These are phyloP conservation scores for Rhabdophis nuchalis DNA, from an alignment of 2,797 vertebrate species.

Conservation along the genomic window DNA sequence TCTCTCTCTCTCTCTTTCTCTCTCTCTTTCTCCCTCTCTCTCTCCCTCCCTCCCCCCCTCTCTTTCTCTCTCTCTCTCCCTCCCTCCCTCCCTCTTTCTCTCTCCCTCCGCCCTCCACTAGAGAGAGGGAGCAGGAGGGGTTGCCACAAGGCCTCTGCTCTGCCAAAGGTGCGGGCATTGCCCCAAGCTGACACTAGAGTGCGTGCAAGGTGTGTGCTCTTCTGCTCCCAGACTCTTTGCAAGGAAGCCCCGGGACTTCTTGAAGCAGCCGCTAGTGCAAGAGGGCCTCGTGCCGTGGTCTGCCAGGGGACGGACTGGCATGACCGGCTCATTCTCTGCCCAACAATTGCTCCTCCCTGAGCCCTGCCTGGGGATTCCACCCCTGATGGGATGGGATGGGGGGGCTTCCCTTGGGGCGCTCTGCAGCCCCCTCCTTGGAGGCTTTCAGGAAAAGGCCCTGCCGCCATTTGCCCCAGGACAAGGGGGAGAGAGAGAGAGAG, in stretches of 20 bases:
- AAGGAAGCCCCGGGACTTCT: neutral
- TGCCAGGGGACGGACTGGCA: neutral
- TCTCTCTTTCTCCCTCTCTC: too few species aligned
- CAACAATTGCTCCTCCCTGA: neutral
- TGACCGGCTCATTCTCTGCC: neutral
- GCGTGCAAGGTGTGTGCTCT: neutral
- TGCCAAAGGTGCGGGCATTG: neutral
- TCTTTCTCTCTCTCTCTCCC: too few species aligned
- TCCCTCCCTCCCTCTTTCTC: too few species aligned
- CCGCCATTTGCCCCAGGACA: too few species aligned
- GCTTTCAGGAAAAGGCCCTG: neutral
- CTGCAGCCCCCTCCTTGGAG: neutral
- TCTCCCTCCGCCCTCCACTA: neutral
- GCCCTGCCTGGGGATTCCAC: neutral
- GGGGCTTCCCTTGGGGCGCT: neutral
- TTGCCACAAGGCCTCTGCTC: neutral
- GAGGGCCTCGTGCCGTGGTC: neutral
- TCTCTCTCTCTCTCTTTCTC: too few species aligned
- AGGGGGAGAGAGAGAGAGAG: rapidly evolving
- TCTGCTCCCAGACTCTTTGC: neutral
- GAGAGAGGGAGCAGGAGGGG: neutral
- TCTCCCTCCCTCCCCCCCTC: too few species aligned
- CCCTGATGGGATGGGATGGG: neutral
- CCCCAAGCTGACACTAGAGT: neutral
- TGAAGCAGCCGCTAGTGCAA: neutral